phyloP scores from a whole-genome alignment of 1,140 invertebrate genomes.

The Platyura marginata region DNA sequence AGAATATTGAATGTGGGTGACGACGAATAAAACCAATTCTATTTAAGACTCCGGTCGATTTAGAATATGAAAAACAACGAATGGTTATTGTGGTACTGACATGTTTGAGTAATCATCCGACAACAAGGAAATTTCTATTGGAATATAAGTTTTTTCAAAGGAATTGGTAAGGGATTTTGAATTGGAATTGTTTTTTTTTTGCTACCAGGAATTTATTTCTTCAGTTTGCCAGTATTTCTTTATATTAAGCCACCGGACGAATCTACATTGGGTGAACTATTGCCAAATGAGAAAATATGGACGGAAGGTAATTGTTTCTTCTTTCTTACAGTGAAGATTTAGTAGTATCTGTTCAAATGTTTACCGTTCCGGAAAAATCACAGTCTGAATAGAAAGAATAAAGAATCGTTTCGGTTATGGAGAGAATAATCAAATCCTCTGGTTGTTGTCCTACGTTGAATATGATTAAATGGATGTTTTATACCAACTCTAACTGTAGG shows the following conservation, averaged over 20 bases:
- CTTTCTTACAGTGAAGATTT: background rate
- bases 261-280: constrained; percentile 13
- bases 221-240: constrained; percentile 18
- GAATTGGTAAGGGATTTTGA: constrained; percentile 25
- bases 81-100: constrained; percentile 29
- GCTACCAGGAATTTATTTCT: constrained; percentile 1
- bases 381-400: too few relatives aligned
- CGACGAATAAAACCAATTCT: background rate
- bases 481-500: too few relatives aligned
- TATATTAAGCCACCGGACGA: constrained; percentile 21
- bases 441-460: too few relatives aligned
- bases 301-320: too few relatives aligned
- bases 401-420: too few relatives aligned
- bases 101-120: constrained; percentile 25
- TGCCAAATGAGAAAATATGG: constrained; percentile 20
- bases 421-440: too few relatives aligned
- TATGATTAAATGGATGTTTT: too few relatives aligned
- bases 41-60: constrained; percentile 31
- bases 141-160: constrained; percentile 23
- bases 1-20: background rate
- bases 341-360: too few relatives aligned
- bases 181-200: background rate
- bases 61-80: constrained; percentile 39
- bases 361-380: too few relatives aligned
- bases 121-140: constrained; percentile 16